Conservation (phyloP, 2,113 vertebrate species). For the Nansenia antarctica region DNA sequence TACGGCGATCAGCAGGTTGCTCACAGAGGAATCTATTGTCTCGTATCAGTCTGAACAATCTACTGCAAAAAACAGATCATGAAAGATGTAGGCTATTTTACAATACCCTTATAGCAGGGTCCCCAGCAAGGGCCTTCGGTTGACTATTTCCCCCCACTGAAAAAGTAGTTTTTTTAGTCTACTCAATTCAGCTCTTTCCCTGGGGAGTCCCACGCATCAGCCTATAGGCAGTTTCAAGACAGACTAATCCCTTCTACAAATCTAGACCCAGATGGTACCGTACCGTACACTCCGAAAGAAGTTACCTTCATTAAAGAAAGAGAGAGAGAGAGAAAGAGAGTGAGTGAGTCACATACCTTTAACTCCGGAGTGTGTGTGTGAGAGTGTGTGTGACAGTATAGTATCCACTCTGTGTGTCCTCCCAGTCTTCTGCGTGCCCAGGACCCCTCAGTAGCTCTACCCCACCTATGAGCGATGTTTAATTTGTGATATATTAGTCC, state of each 20-base stretch:
- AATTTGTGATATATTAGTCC: conserved; percentile 55
- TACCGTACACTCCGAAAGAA: not conserved
- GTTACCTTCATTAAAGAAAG: not conserved
- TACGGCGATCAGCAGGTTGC: not conserved
- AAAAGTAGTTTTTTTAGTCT: no score
- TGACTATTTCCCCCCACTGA: no score
- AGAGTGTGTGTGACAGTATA: not conserved
- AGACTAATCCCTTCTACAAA: not conserved
- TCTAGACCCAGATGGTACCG: not conserved
- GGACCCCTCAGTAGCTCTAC: not conserved
- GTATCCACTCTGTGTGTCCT: conserved; percentile 22
- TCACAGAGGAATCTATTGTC: not conserved
- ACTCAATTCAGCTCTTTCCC: no score
- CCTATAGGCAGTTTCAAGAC: not conserved
- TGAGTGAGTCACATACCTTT: conserved; percentile 61
- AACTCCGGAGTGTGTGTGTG: not conserved
- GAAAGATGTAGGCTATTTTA: not conserved
- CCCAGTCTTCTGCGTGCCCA: conserved; percentile 2
- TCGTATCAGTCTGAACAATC: not conserved
- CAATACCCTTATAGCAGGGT: no score
- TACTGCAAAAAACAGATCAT: not conserved
- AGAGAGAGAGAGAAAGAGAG: no score
- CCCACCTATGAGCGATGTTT: conserved; percentile 41
- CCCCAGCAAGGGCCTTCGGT: no score
- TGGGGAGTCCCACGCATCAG: not conserved